Evolutionary conservation across 2,797 vertebrate species (phyloP).

Genomic region (Cheracebus regulus): DNA sequence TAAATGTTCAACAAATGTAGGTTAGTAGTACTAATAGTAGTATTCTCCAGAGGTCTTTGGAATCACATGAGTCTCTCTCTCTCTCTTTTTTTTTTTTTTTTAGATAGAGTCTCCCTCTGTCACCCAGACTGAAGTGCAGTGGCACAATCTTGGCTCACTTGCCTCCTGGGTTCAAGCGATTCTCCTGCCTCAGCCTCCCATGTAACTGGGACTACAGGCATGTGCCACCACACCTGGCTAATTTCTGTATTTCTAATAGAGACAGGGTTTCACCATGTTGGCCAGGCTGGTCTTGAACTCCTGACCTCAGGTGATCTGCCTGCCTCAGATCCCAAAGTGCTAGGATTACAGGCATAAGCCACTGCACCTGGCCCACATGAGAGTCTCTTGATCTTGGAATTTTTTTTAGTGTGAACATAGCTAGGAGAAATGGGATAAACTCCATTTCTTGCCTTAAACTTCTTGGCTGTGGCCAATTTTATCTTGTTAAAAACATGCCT

Average conservation of each 20-base stretch:
- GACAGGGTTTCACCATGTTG: background rate
- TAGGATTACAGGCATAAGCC: background rate
- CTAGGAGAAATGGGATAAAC: background rate
- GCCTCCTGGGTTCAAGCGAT: background rate
- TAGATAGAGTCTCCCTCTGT: background rate
- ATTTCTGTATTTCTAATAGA: background rate
- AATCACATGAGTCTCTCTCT: background rate
- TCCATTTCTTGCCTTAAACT: background rate
- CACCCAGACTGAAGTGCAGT: background rate
- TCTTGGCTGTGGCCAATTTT: background rate
- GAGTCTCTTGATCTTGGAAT: background rate
- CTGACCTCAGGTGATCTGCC: background rate
- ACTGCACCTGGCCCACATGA: background rate
- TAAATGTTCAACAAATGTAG: background rate
- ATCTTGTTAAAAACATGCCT: conserved; percentile 18
- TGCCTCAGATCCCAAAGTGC: background rate
- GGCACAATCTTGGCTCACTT: background rate
- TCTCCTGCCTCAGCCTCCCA: background rate
- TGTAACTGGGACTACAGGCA: background rate
- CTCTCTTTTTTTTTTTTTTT: background rate
- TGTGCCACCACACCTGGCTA: background rate
- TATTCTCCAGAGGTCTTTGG: background rate
- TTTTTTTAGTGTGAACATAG: background rate
- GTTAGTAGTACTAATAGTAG: background rate
- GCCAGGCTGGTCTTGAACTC: background rate